Evolutionary conservation across 2,113 vertebrate species (phyloP), one percentile per base, ranked within the genome.

Genomic region (Benitochromis conjunctus): DNA sequence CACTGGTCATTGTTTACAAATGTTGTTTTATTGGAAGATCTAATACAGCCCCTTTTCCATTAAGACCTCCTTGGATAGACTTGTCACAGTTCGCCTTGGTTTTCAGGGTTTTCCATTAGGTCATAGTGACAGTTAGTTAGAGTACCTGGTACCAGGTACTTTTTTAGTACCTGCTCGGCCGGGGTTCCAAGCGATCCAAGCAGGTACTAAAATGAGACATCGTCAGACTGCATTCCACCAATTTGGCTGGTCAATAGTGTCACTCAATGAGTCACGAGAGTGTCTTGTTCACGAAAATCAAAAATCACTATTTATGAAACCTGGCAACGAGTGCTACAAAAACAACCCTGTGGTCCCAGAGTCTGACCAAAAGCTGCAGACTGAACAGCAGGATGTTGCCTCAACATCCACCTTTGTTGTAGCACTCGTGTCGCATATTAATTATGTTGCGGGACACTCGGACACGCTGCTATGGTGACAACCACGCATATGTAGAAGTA

Each of bases 401-500:
- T 62, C 36, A 62, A 62, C 58, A 62, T 36, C n/a, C 5, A 36
- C 58, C 58, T 4, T 62, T 62, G 58, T 62, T 62, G 3, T 7
- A 36, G 58, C 16, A 1, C 29, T 62, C 58, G 34, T 62, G 16
- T 36, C 3, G 5, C 9, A 62, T 18, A 12, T 62, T 62, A 34
- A 36, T 62, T 36, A 36, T 18, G 7, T 7, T 11, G 2, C 4
- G 0, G 18, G 58, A 36, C 31, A 62, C 31, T 0, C 36, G 58
- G 58, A 62, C 4, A 18, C 58, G 11, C 36, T n/a, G 5, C 58
- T 36, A 62, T 36, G 31, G 9, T 36, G 58, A 62, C 58, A 62
- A 0, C 9, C 0, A 34, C 58, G 10, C 29, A 62, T 29, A 62
- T 62, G n/a, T n/a, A n/a, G 16, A 36, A 36, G 9, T 62, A 36